Evolutionary conservation across 2,113 vertebrate species (phyloP), one percentile per base, ranked within the genome.

Genomic region (Bufo gargarizans): DNA sequence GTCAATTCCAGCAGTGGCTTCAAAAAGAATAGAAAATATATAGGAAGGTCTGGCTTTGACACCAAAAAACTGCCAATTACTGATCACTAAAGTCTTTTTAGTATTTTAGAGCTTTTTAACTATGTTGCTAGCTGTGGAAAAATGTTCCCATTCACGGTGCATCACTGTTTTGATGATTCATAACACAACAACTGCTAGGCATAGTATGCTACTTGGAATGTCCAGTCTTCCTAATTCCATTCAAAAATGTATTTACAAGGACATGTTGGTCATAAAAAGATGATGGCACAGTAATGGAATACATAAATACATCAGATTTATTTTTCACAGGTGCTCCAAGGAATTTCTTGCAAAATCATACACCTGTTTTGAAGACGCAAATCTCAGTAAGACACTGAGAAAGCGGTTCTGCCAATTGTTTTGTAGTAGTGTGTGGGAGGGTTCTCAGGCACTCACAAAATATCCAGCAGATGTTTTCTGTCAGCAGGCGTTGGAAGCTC

Each of bases 381-480:
- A 86, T 88, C 81, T 91, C 80, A 89, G 90, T 91, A 91, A 90
- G 55, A 91, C 50, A 91, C 90, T 90, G 83, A 19, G n/a, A 91
- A 90, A 88, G 80, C 7, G 5, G 45, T 3, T 88, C 72, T 22
- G 87, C 89, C 91, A 93, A 89, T 4, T 90, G 90, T 90, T 89
- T 92, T 92, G 89, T 74, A 76, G 90, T 89, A 88, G 82, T 82
- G 93, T 90, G 94, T 95, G 93, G 94, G 95, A 89, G 94, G 91
- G 82, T 94, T 93, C 93, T 92, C 92, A 92, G 92, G 92, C 91
- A 91, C 92, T 92, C 93, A 94, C 92, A 94, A 94, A 94, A 92
- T 91, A 89, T 85, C 90, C 55, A 91, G 88, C 95, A 96, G 95
- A 94, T 95, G 95, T 94, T 95, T 94, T 92, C 88, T 93, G 92